Evolutionary conservation across 2,888 invertebrate genomes (phyloP).

Genomic region (Pimpla rufipes): DNA sequence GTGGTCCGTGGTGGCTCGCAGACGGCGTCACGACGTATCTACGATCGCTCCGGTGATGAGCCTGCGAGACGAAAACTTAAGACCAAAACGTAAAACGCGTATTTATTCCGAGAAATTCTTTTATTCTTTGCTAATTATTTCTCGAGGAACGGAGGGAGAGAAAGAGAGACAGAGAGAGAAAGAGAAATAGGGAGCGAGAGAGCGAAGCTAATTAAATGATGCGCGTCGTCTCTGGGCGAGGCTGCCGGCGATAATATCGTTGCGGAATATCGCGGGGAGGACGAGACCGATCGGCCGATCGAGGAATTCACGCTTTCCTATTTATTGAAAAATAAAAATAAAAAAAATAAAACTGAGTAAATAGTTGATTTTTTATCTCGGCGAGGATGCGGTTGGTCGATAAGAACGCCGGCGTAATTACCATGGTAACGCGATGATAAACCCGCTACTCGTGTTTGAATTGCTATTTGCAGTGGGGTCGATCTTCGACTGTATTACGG

Average conservation of each 20-base stretch:
- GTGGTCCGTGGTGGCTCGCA: constrained; percentile 62
- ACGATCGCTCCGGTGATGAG: constrained; percentile 73
- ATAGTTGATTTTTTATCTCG: constrained; percentile 69
- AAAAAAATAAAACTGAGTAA: constrained; percentile 40
- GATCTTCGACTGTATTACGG: background rate
- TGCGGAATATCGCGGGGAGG: background rate
- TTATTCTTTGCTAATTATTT: constrained; percentile 73
- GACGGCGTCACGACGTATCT: constrained; percentile 78
- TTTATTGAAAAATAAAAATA: constrained; percentile 18
- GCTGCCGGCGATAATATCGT: constrained; percentile 7
- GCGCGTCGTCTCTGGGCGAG: background rate
- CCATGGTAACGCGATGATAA: constrained; percentile 80
- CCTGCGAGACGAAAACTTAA: constrained; percentile 70
- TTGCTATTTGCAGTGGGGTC: constrained; percentile 71
- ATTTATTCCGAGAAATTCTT: constrained; percentile 78
- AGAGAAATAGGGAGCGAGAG: background rate
- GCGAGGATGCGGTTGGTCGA: constrained; percentile 66
- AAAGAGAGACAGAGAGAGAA: background rate
- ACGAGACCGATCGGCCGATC: background rate
- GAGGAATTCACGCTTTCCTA: constrained; percentile 2
- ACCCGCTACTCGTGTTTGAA: constrained; percentile 76
- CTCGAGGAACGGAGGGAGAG: constrained; percentile 37
- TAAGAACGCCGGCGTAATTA: constrained; percentile 72
- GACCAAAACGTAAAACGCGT: constrained; percentile 74
- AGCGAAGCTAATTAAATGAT: background rate